A percentile compares a stretch with the other conserved stretches of the same genome.
Evolutionary conservation across 2,888 invertebrate genomes (phyloP).

Genomic region (Pantelozetes paolii): DNA sequence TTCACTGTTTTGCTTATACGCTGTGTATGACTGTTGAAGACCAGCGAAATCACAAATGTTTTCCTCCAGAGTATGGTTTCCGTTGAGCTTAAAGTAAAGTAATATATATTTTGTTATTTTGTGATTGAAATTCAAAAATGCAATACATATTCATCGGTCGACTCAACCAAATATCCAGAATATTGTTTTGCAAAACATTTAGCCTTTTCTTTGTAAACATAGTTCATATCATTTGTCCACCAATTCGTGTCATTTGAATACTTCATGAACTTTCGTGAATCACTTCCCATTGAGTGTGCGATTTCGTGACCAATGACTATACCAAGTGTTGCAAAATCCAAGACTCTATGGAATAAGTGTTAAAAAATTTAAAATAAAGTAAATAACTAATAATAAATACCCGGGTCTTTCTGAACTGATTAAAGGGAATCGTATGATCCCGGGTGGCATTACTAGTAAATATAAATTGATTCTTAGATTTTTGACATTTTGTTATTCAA

Average conservation of each 20-base stretch:
- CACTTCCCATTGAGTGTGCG: slow-evolving; percentile 51
- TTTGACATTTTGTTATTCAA: not conserved
- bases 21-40: slow-evolving; percentile 52
- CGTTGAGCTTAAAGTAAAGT: slow-evolving; percentile 50
- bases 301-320: slow-evolving; percentile 53
- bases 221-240: slow-evolving; percentile 51
- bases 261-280: slow-evolving; percentile 37
- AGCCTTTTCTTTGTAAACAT: slow-evolving; percentile 51
- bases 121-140: not conserved
- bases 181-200: slow-evolving; percentile 52
- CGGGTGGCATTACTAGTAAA: slow-evolving; percentile 52
- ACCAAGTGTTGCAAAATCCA: slow-evolving; percentile 52
- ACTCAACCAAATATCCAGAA: slow-evolving; percentile 50
- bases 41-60: slow-evolving; percentile 54
- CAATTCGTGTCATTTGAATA: slow-evolving; percentile 50
- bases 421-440: slow-evolving; percentile 53
- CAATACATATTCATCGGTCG: slow-evolving; percentile 49
- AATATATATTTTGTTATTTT: not conserved
- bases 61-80: slow-evolving; percentile 53
- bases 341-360: not conserved
- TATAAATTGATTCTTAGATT: not conserved
- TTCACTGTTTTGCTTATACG: slow-evolving; percentile 41
- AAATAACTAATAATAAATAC: slow-evolving; percentile 47
- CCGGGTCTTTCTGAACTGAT: slow-evolving; percentile 52
- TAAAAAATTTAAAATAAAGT: too few relatives aligned